Evolutionary conservation across 2,113 vertebrate species (phyloP), one percentile per base, ranked within the genome.

Genomic region (Pampusana beccarii): DNA sequence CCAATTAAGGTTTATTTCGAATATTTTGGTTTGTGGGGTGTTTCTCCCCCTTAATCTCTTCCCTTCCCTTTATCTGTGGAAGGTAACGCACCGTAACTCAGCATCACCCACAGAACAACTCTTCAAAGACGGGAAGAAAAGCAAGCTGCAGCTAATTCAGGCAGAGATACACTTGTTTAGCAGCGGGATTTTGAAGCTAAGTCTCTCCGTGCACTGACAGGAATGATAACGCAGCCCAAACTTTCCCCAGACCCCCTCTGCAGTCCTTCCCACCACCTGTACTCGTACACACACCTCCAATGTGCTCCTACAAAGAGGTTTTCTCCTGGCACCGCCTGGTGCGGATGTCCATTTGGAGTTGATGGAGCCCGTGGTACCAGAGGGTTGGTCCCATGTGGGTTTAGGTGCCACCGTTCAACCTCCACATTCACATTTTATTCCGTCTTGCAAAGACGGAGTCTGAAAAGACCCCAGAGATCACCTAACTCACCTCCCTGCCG

Each of bases 1-100:
- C 86, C 93, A 88, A 4, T 94, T 95, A 84, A 92, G 77, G 66
- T 80, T 97, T 83, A 90, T 34, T 44, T 42, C 69, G 54, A 92
- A 72, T 80, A 79, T 80, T 94, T 92, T 79, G 67, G 28, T 28
- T 75, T 53, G 40, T 51, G 53, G 24, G 46, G 79, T 82, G 58
- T 62, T 96, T 73, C 44, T 34, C 8, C 44, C 65, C 40, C 28
- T 54, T 54, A 70, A 87, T 91, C 91, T 94, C 89, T 40, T 91
- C 80, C 38, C 53, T 46, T 62, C 80, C 38, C 53, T 46, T 62
- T 88, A 46, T 60, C 67, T 24, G 23, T 25, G 12, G 51, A 88
- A 88, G 18, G 67, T 34, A 57, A 50, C 3, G 7, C 34, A 57
- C 33, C 3, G 1, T 44, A 77, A 88, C 19, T 72, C 18, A 16